Conservation (phyloP, 2,113 vertebrate genomes). For the Delphinapterus leucas region DNA sequence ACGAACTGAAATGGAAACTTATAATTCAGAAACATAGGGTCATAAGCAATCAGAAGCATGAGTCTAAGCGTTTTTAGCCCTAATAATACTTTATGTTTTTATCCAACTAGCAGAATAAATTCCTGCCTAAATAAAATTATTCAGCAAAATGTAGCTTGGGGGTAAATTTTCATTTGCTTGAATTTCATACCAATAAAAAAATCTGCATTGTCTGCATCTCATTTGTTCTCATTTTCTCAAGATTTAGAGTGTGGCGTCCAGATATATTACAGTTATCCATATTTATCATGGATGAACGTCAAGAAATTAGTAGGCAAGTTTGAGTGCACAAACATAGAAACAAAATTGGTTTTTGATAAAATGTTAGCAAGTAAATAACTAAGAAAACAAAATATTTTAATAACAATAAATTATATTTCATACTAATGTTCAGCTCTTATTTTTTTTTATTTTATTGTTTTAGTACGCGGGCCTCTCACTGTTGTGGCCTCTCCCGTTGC, state of each 20-base stretch:
- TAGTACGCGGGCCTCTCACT: too few relatives aligned
- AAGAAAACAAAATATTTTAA: slow-evolving; percentile 6
- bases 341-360: slow-evolving; percentile 30
- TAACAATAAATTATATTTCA: slow-evolving; percentile 26
- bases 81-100: slow-evolving; percentile 20
- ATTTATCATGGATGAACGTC: slow-evolving; percentile 36
- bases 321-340: not conserved
- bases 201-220: slow-evolving; percentile 49
- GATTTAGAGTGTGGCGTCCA: slow-evolving; percentile 43
- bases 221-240: slow-evolving; percentile 64
- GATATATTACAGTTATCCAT: slow-evolving; percentile 47
- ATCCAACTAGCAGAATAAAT: slow-evolving; percentile 47
- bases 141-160: slow-evolving; percentile 20
- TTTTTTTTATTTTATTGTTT: not conserved
- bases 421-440: not conserved
- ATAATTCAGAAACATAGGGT: not conserved
- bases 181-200: slow-evolving; percentile 49
- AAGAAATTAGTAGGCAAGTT: slow-evolving; percentile 23
- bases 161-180: slow-evolving; percentile 62
- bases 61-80: not conserved
- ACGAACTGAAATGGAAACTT: not conserved
- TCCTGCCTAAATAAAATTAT: slow-evolving; percentile 52
- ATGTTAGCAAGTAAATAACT: slow-evolving; percentile 30
- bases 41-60: slow-evolving; percentile 3
- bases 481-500: too few relatives aligned